Evolutionary conservation across 2,888 invertebrate species (phyloP).

Genomic region (Apodemia duryi): DNA sequence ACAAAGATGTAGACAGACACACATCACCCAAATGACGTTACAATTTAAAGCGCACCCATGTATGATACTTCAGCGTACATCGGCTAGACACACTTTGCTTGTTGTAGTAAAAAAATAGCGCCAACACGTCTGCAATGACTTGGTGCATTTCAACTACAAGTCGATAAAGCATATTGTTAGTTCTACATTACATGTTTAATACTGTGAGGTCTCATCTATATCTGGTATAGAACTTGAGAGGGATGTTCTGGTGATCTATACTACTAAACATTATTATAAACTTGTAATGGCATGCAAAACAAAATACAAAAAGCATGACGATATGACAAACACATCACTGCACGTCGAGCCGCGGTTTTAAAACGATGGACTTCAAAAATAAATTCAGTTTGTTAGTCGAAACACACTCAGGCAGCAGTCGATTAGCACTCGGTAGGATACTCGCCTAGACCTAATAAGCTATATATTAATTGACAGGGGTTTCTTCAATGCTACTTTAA

Average conservation of each 20-base stretch:
- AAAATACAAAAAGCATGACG: conserved; percentile 68
- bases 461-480: conserved; percentile 46
- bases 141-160: conserved; percentile 36
- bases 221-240: conserved; percentile 18
- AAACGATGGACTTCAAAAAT: conserved; percentile 75
- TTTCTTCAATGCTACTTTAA: conserved; percentile 60
- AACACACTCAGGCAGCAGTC: conserved; percentile 79
- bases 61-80: conserved; percentile 37
- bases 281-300: conserved; percentile 68
- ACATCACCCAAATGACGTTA: conserved; percentile 59
- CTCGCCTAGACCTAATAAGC: conserved; percentile 48
- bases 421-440: conserved; percentile 69
- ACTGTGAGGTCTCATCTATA: conserved; percentile 36
- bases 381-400: conserved; percentile 68
- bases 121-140: conserved; percentile 51
- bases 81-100: conserved; percentile 49
- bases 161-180: conserved; percentile 56
- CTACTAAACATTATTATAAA: conserved; percentile 56
- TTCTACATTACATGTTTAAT: conserved; percentile 41
- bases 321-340: conserved; percentile 45
- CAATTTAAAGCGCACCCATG: conserved; percentile 42
- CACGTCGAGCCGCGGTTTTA: conserved; percentile 40
- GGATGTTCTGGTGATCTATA: conserved; percentile 36
- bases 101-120: conserved; percentile 78
- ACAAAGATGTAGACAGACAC: conserved; percentile 72